phyloP scores from a whole-genome alignment of 2,113 vertebrate genomes.

The Sigmodon hispidus region DNA sequence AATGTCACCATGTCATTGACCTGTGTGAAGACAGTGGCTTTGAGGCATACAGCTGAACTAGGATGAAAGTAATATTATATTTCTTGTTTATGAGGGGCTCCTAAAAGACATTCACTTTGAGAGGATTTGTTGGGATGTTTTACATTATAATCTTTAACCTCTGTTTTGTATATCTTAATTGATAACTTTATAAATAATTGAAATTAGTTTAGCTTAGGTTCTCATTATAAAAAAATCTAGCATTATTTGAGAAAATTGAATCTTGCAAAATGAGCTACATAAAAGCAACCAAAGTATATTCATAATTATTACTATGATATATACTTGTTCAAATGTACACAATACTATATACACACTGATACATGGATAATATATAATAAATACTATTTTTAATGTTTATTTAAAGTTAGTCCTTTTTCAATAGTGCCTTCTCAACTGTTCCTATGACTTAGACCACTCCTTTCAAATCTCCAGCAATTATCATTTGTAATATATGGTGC shows the following conservation, averaged over 20 bases:
- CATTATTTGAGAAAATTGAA: slow-evolving; percentile 17
- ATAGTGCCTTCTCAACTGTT: background rate
- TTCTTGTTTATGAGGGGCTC: background rate
- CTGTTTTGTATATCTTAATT: background rate
- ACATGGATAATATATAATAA: background rate
- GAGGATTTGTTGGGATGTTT: background rate
- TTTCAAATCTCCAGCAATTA: background rate
- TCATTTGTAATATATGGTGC: background rate
- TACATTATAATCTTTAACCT: background rate
- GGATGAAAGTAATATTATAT: background rate
- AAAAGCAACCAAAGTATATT: background rate
- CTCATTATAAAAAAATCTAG: slow-evolving; percentile 15
- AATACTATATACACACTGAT: background rate
- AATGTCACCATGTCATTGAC: background rate
- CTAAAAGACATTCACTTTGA: background rate
- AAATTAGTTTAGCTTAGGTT: background rate
- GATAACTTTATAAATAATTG: background rate
- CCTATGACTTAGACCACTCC: background rate
- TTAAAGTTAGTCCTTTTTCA: background rate
- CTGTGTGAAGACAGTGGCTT: background rate
- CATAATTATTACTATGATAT: background rate
- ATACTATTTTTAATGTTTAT: background rate
- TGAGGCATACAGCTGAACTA: background rate
- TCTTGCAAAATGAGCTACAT: background rate
- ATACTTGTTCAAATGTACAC: background rate